These are phyloP conservation scores for Mercenaria mercenaria DNA, from an alignment of 1,140 invertebrate species.

Conservation along the genomic window DNA sequence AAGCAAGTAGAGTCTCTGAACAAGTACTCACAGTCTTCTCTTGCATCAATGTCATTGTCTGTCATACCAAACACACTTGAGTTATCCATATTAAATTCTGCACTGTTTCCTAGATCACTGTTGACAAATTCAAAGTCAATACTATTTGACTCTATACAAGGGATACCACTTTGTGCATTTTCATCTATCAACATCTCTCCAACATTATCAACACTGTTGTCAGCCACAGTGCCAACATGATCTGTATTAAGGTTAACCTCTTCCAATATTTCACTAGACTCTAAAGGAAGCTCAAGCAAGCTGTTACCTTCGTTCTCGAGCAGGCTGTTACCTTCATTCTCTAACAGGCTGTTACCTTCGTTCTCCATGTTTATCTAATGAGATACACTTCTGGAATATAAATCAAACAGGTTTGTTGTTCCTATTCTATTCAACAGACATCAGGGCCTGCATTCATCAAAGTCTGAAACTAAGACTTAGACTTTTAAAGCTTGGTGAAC, in stretches of 20 bases:
- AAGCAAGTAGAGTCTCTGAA: slow-evolving; percentile 45
- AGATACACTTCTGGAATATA: too few species aligned
- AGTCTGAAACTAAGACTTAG: too few species aligned
- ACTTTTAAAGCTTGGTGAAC: too few species aligned
- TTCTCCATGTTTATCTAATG: background rate
- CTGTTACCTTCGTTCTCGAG: slow-evolving; percentile 17
- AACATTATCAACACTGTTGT: background rate
- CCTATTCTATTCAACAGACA: too few species aligned
- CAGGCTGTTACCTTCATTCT: too few species aligned
- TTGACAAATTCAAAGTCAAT: slow-evolving; percentile 49
- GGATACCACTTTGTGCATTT: background rate
- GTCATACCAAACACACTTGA: slow-evolving; percentile 36
- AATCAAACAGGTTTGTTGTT: too few species aligned
- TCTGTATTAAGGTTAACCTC: background rate
- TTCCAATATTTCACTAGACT: background rate
- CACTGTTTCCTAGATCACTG: background rate
- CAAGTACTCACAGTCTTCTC: slow-evolving; percentile 12
- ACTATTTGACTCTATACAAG: slow-evolving; percentile 2
- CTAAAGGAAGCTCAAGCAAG: background rate
- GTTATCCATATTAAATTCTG: slow-evolving; percentile 43
- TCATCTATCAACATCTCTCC: slow-evolving; percentile 12
- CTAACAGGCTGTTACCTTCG: background rate
- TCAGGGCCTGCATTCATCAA: too few species aligned
- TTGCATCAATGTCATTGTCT: slow-evolving; percentile 18
- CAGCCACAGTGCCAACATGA: background rate